Evolutionary conservation across 2,113 vertebrate species (phyloP).

Genomic region (Apaloderma vittatum): DNA sequence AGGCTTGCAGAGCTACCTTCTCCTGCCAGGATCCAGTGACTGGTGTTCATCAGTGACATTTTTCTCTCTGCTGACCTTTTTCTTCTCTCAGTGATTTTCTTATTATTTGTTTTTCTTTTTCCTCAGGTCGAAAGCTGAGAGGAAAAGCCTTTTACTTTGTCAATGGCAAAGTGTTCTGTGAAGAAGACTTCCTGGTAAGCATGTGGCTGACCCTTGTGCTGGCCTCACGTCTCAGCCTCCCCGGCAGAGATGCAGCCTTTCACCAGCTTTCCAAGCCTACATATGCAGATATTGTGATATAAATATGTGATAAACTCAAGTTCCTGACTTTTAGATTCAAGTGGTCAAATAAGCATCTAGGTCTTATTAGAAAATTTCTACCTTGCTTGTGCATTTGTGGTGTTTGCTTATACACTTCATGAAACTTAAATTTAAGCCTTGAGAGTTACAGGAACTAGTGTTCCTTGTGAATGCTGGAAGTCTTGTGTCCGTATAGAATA

Average conservation of each 20-base stretch:
- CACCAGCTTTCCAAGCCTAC: not conserved
- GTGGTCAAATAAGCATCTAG: not conserved
- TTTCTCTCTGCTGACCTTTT: not conserved
- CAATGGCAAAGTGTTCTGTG: conserved; percentile 89
- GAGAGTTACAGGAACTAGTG: not conserved
- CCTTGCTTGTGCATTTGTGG: not conserved
- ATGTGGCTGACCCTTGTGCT: not conserved
- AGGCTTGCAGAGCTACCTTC: not conserved
- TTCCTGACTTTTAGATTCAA: not conserved
- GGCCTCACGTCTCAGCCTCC: not conserved
- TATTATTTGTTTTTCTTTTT: not conserved
- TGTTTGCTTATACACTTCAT: not conserved
- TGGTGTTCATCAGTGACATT: not conserved
- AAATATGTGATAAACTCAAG: not conserved
- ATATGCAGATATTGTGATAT: not conserved
- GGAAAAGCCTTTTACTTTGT: conserved; percentile 91
- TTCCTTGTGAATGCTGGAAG: not conserved
- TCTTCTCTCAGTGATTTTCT: not conserved
- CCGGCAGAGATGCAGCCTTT: not conserved
- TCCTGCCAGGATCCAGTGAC: not conserved
- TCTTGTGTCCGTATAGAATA: not conserved
- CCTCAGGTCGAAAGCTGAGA: conserved; percentile 86
- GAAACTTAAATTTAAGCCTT: not conserved
- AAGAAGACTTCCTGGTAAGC: conserved; percentile 97
- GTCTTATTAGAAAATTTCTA: not conserved